Evolutionary conservation across 2,113 vertebrate species (phyloP).

Genomic region (Pedetes capensis): DNA sequence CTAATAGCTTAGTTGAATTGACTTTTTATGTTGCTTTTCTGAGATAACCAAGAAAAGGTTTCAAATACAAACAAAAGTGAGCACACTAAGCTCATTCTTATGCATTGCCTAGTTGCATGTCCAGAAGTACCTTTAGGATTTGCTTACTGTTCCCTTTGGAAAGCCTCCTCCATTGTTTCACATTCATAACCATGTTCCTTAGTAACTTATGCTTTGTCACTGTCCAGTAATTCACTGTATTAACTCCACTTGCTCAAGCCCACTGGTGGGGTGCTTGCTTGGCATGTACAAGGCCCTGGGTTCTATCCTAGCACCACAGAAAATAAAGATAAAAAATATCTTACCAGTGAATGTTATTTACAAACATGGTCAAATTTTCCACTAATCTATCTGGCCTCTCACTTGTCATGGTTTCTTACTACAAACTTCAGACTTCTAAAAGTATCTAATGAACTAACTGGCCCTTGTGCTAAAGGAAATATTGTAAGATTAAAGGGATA

Average conservation of each 20-base stretch:
- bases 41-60: not conserved
- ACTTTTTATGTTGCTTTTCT: not conserved
- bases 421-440: not conserved
- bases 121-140: not conserved
- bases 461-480: slow-evolving; percentile 17
- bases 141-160: not conserved
- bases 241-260: not conserved
- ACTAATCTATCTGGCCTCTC: not conserved
- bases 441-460: not conserved
- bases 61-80: not conserved
- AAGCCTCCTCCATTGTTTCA: not conserved
- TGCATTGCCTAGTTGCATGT: not conserved
- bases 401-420: not conserved
- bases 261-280: not conserved
- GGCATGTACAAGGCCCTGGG: not conserved
- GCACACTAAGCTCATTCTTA: not conserved
- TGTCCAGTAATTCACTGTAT: not conserved
- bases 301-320: not conserved
- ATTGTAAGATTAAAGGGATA: not conserved
- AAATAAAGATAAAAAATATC: not conserved
- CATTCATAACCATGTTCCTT: not conserved
- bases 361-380: not conserved
- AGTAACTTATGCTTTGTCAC: not conserved
- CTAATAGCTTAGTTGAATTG: not conserved
- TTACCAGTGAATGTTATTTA: slow-evolving; percentile 6